These are phyloP conservation scores for Phacellophora camtschatica DNA, from an alignment of 30 jellyfish, hydroid and myxozoan species.

Conservation along the genomic window DNA sequence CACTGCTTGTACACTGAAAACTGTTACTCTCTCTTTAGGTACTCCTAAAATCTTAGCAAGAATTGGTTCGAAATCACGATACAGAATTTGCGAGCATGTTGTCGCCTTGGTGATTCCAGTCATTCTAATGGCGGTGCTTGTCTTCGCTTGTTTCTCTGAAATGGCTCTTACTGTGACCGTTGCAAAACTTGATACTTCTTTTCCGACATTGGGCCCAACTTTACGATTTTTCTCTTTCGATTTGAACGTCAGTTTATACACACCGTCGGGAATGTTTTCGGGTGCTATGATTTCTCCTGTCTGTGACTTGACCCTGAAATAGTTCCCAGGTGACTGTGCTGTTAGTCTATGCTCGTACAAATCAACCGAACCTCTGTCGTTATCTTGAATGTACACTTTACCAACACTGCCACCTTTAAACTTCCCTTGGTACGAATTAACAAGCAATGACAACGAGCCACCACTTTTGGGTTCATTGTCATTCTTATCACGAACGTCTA, in stretches of 20 bases:
- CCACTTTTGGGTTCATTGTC: conserved; percentile 85
- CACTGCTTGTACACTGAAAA: conserved; percentile 88
- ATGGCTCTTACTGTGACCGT: conserved; percentile 72
- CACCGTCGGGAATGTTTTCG: conserved; percentile 67
- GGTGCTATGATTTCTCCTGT: conserved; percentile 78
- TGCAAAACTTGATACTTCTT: conserved; percentile 69
- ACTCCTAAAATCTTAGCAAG: conserved; percentile 82
- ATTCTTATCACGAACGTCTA: conserved; percentile 83
- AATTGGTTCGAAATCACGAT: conserved; percentile 83
- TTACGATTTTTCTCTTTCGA: conserved; percentile 76
- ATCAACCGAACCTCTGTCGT: conserved; percentile 75
- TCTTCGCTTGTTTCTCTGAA: conserved; percentile 84
- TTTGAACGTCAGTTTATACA: conserved; percentile 60
- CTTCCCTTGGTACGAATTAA: conserved; percentile 83
- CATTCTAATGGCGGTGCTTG: conserved; percentile 90
- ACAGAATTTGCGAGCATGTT: conserved; percentile 80
- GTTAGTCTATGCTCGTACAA: conserved; percentile 63
- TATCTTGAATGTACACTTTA: conserved; percentile 75
- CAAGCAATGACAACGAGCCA: conserved; percentile 69
- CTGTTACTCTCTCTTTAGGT: conserved; percentile 65
- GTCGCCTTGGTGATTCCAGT: conserved; percentile 66
- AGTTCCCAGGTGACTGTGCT: conserved; percentile 60
- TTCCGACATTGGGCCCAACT: conserved; percentile 56
- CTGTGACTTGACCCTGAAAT: conserved; percentile 57
- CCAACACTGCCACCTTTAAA: conserved; percentile 90